These are phyloP conservation scores for Orchestia grillus DNA, from an alignment of 1,140 invertebrate species.

Conservation along the genomic window DNA sequence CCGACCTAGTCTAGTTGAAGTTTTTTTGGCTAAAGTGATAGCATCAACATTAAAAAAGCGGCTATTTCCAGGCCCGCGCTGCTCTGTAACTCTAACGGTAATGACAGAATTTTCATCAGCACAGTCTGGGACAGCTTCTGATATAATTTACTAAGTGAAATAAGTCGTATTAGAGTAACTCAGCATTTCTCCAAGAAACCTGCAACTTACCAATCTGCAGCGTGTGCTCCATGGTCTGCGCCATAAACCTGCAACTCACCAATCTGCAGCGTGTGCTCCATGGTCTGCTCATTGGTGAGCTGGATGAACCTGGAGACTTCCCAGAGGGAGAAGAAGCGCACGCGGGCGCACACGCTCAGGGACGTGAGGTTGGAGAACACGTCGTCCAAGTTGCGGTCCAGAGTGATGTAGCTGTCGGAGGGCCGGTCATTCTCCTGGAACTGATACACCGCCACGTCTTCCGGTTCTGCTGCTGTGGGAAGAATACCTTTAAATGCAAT, in stretches of 20 bases:
- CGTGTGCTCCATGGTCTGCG: neutral
- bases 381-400: neutral
- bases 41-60: neutral
- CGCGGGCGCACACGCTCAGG: neutral
- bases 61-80: neutral
- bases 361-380: neutral
- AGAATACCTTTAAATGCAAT: neutral
- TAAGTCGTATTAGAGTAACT: too few species aligned
- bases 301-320: conserved; percentile 12
- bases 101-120: neutral
- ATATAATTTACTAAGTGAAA: too few species aligned
- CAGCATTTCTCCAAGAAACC: too few species aligned
- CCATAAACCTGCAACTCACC: neutral
- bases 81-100: neutral
- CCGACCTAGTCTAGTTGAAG: neutral
- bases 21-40: neutral
- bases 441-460: conserved; percentile 22
- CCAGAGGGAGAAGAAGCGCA: conserved; percentile 46
- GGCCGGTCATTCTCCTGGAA: conserved; percentile 43
- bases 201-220: neutral
- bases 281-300: neutral
- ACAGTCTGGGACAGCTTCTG: neutral
- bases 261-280: conserved; percentile 34
- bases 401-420: conserved; percentile 10
- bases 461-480: neutral